Base-by-base conservation (phyloP, 2,113 vertebrate genomes). In the Rostratula benghalensis region DNA sequence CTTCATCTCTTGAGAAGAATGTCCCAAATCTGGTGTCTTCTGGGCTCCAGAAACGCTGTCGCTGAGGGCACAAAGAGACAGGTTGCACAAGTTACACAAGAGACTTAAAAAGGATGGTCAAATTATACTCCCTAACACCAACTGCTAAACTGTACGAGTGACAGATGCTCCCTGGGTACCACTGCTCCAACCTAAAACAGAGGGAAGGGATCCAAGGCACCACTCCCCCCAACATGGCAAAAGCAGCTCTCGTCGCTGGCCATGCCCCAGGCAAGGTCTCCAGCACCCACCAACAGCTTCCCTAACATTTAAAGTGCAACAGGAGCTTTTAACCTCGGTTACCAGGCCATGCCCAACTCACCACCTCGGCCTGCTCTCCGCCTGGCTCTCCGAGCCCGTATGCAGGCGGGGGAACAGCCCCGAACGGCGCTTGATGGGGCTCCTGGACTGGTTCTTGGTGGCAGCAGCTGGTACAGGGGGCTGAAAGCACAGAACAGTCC, bases 321-420 rank as follows among this genome's bases (percentile, higher is more conserved):
- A 14, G 28, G 18, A 6, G 31, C 1, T 60, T 65, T 46, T 30
- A 37, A 41, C 61, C 54, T 15, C 1, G 27, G 76, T 3, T 13
- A 23, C 37, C 9, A 53, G n/a, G n/a, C 0, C 1, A 24, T 61
- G 31, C 6, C 15, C 45, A 11, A 94, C 88, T 96, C 33, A 99
- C 99, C 99, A 98, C 95, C 99, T 97, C 1, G 95, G 96, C 96
- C 98, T 98, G 96, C 97, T 97, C 63, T 99, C 99, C 0, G 91
- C 96, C 89, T 98, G 99, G 81, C 98, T 98, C 94, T 99, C 99
- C 0, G 99, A 97, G 4, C 98, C 98, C 0, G 99, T 99, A 97
- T 99, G 98, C 94, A 99, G 98, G 30, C 99, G 98, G 20, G 99
- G 99, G 68, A 99, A 99, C 50, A 99, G 98, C 43, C 98, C 99